Base-by-base conservation (phyloP, 2,113 vertebrate species). In the Sinocyclocheilus anophthalmus region DNA sequence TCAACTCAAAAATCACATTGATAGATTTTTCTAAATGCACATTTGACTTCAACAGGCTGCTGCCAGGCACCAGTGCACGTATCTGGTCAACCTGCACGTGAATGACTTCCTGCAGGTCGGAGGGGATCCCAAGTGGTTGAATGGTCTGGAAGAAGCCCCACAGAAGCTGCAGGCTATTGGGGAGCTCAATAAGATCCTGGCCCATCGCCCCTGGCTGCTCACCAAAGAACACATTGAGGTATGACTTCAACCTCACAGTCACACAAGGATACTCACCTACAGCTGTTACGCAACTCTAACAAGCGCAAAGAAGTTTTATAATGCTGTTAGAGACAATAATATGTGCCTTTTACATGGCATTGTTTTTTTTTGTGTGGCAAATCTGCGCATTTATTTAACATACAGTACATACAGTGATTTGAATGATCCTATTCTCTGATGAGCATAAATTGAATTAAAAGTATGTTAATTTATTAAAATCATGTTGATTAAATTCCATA, bases 211-310 rank as follows among this genome's bases (percentile, higher is more conserved):
- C 1, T 99, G 98, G 98, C 96, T 99, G 26, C 96, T 99, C 92
- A 99, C 98, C 91, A 98, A 98, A 95, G 96, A 96, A 86, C 98
- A 99, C 91, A 99, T 99, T 0, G 96, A 99, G 96, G 98, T 99
- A 95, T 90, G 92, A 42, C 55, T 65, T 48, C 8, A 53, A 26
- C 37, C 22, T 42, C 16, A n/a, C 55, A 33, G 75, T 70, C 76
- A 37, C 55, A 13, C 14, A 0, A n/a, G 3, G 33, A 26, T 37
- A 30, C 24, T 14, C 7, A 10, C 59, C 18, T 9, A 24, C 16
- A 20, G 48, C 13, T 4, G 13, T 83, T 87, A 50, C 33, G 42
- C 30, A 81, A 86, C 50, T 33, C 6, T 57, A n/a, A 61, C 30
- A 20, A 37, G 24, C 37, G 2, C 16, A 42, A 30, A 39, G 75